Evolutionary conservation across 2,797 vertebrate genomes (phyloP), one percentile per base, ranked within the genome.

Genomic region (Podarcis lilfordi): DNA sequence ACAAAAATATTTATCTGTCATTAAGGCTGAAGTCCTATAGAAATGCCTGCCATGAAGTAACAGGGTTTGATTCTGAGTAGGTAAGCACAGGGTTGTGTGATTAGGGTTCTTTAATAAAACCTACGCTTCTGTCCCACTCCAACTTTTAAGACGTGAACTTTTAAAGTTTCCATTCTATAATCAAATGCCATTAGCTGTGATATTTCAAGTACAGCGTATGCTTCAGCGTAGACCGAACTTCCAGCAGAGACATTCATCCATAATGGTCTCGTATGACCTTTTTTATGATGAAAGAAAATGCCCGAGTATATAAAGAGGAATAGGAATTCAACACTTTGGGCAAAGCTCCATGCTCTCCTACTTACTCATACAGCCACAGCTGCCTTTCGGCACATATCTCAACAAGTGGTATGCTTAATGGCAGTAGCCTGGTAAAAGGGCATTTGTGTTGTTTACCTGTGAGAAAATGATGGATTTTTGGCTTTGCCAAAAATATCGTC

Each of bases 241-340:
- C 92, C 90, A 91, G 86, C 79, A 90, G 84, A 74, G 90, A 1
- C 89, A 74, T 85, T 87, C 86, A 94, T 93, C 91, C 64, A 8
- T 91, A 92, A 92, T 86, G 89, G 92, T 81, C 90, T 66, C 89
- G 88, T 66, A n/a, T n/a, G 86, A 61, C 72, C 92, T 21, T 90
- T 91, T 84, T 90, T 91, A 90, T 91, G 89, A 86, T 90, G 91
- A 91, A 88, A 94, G 89, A 92, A 93, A 89, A 82, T 88, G 90
- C 61, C 75, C 85, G 72, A 92, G 91, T 78, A 0, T 85, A 90
- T 92, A 87, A 87, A 78, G 82, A 55, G 66, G 86, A 89, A 90
- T 89, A 87, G 50, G 50, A 77, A 79, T 83, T 11, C 83, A 50
- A 9, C 32, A 66, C 74, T 92, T 91, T 86, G 92, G 93, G 92